Percentiles rank a stretch among this genome's conserved stretches.
Conservation (phyloP, 1,140 invertebrate species). For the Drosophila leontia region DNA sequence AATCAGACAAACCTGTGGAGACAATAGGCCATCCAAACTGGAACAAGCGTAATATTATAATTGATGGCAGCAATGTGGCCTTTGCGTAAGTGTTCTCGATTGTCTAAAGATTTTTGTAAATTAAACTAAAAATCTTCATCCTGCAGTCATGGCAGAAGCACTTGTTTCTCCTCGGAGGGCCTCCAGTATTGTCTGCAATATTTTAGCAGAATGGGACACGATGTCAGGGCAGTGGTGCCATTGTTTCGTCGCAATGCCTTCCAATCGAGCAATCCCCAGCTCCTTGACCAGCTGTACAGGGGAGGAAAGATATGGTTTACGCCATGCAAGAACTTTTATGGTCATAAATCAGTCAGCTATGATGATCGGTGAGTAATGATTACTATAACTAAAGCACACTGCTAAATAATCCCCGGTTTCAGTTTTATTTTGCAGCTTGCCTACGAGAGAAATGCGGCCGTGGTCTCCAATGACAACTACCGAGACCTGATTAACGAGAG, state of each 20-base stretch:
- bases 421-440: constrained; percentile 96
- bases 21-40: constrained; percentile 3
- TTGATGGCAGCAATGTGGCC: constrained; percentile 97
- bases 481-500: constrained; percentile 92
- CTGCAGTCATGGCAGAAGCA: constrained; percentile 59
- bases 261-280: constrained; percentile 87
- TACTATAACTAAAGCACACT: background rate
- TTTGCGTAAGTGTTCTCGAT: constrained; percentile 89
- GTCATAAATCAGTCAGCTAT: constrained; percentile 92
- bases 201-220: constrained; percentile 91
- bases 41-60: constrained; percentile 89
- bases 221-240: constrained; percentile 95
- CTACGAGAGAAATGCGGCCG: constrained; percentile 91
- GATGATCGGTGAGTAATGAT: constrained; percentile 88
- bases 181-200: constrained; percentile 93
- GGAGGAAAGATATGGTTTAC: constrained; percentile 92
- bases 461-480: constrained; percentile 96
- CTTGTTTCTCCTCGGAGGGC: constrained; percentile 91
- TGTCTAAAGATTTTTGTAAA: background rate
- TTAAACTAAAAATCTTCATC: no score
- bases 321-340: constrained; percentile 91
- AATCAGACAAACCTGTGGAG: background rate
- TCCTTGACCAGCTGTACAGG: constrained; percentile 90
- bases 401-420: background rate
- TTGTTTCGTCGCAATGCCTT: constrained; percentile 83